Evolutionary conservation across 2,797 vertebrate genomes (phyloP).

Genomic region (Spinibarbus caldwelli): DNA sequence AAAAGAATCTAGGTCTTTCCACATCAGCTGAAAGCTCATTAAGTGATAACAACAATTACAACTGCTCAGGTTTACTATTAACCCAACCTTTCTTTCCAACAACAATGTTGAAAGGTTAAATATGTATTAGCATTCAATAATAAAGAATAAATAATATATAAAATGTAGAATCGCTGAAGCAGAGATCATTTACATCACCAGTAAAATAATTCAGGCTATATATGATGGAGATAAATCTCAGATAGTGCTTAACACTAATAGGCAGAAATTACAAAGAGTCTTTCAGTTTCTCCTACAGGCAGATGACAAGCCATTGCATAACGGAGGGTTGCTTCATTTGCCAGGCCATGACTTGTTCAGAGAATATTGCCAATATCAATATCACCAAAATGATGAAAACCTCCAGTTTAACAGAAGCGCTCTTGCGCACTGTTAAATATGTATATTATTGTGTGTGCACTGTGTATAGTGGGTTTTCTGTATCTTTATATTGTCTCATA

Average conservation of each 20-base stretch:
- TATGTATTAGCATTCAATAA: background rate
- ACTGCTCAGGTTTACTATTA: conserved; percentile 18
- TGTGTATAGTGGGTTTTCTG: background rate
- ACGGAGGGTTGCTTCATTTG: background rate
- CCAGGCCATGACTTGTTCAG: conserved; percentile 36
- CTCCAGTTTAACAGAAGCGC: background rate
- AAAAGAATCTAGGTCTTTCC: conserved; percentile 29
- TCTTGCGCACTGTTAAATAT: background rate
- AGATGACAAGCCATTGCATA: conserved; percentile 26
- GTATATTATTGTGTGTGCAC: background rate
- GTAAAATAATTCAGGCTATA: background rate
- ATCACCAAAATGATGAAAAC: background rate
- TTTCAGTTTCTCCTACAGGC: conserved; percentile 15
- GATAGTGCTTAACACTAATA: background rate
- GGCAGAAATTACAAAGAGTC: conserved; percentile 4
- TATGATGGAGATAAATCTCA: background rate
- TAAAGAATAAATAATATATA: background rate
- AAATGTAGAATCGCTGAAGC: background rate
- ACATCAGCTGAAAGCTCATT: conserved; percentile 24
- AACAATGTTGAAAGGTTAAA: background rate
- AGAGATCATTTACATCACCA: background rate
- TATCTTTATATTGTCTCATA: background rate
- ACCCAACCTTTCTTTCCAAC: background rate
- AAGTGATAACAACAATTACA: conserved; percentile 38
- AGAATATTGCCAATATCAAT: conserved; percentile 13